These are phyloP conservation scores for Cottoperca gobio DNA, from an alignment of 2,797 vertebrate species.

Conservation along the genomic window DNA sequence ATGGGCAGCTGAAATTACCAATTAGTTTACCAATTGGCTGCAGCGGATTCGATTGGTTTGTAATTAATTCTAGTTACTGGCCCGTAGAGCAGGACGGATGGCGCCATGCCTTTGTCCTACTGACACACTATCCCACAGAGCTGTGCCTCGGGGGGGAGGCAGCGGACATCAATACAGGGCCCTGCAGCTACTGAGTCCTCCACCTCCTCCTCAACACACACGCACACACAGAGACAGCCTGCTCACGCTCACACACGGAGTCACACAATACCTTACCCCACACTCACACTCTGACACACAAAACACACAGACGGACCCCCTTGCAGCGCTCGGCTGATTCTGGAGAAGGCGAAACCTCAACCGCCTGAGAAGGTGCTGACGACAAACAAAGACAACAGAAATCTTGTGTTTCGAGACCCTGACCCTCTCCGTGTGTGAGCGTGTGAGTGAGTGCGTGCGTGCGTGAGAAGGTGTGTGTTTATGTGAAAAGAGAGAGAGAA, in stretches of 20 bases:
- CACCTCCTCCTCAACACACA: constrained; percentile 61
- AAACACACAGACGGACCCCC: constrained; percentile 68
- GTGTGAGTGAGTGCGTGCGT: constrained; percentile 19
- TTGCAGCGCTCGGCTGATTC: constrained; percentile 74
- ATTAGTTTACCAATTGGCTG: constrained; percentile 97
- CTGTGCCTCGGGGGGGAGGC: constrained; percentile 77
- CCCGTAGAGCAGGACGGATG: constrained; percentile 90
- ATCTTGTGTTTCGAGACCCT: constrained; percentile 78
- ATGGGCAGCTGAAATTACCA: constrained; percentile 95
- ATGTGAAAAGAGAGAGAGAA: background rate
- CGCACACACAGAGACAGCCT: constrained; percentile 39
- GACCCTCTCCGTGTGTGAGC: constrained; percentile 44
- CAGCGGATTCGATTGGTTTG: constrained; percentile 94
- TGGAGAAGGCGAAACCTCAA: constrained; percentile 79
- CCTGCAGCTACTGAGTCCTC: constrained; percentile 77
- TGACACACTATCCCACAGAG: constrained; percentile 91
- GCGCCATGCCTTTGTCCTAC: constrained; percentile 94
- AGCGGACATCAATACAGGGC: constrained; percentile 84
- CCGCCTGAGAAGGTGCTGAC: constrained; percentile 85
- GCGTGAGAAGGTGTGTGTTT: background rate
- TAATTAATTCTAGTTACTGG: constrained; percentile 95
- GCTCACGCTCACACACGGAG: constrained; percentile 49
- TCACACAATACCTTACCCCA: constrained; percentile 69
- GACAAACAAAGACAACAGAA: constrained; percentile 82
- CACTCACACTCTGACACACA: constrained; percentile 55